Evolutionary conservation across 2,797 vertebrate species (phyloP).

Genomic region (Okamejei kenojei): DNA sequence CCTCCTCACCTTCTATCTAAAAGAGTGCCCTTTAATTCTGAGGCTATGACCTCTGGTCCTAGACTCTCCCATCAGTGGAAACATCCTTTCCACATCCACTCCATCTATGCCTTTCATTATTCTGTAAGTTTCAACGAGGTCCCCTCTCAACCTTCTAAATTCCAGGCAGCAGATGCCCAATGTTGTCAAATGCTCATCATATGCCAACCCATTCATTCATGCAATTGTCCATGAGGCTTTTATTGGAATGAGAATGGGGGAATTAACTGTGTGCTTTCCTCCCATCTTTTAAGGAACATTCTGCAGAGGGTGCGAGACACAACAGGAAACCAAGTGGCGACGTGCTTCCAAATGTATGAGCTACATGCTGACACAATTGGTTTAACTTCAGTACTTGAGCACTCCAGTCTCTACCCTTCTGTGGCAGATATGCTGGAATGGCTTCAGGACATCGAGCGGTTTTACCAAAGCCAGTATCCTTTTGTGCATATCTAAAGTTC

Average conservation of each 20-base stretch:
- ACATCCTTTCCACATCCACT: no score
- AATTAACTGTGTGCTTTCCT: not conserved
- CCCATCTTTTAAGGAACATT: conserved; percentile 50
- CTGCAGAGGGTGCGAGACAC: conserved; percentile 65
- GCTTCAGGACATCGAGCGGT: conserved; percentile 74
- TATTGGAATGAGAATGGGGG: not conserved
- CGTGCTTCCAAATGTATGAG: conserved; percentile 61
- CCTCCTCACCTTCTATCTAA: no score
- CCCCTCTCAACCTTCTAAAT: no score
- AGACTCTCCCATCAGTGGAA: no score
- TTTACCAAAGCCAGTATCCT: conserved; percentile 79
- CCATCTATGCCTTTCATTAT: no score
- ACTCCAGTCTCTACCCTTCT: conserved; percentile 60
- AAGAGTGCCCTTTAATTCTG: no score
- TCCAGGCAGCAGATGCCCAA: no score
- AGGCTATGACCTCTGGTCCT: no score
- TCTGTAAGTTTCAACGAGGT: no score
- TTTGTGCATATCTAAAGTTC: not conserved
- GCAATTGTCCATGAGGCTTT: not conserved
- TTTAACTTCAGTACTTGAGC: conserved; percentile 49
- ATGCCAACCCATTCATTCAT: no score
- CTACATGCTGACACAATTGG: conserved; percentile 52
- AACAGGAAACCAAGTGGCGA: conserved; percentile 57
- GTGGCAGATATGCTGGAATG: conserved; percentile 78
- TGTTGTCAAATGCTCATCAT: no score